A percentile compares a stretch with the other conserved stretches of the same genome.
Conservation (phyloP, 1,140 invertebrate species). For the Atta texana region DNA sequence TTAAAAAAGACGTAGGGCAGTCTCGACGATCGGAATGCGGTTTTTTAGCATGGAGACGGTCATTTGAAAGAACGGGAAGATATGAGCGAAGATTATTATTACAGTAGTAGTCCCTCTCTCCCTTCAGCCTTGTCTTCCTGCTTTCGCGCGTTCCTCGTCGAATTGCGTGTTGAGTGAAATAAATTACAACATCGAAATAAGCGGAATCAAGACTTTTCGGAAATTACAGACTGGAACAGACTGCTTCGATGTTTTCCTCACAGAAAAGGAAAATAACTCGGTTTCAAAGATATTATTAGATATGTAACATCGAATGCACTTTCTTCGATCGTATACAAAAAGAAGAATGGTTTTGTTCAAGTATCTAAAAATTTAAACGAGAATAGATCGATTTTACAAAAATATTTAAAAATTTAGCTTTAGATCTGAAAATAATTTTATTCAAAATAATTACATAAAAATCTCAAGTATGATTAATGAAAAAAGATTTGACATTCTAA, state of each 20-base stretch:
- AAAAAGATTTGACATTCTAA: too few relatives aligned
- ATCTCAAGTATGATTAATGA: too few relatives aligned
- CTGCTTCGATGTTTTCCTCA: not conserved
- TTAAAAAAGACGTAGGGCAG: constrained; percentile 53
- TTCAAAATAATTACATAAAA: too few relatives aligned
- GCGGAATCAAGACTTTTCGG: not conserved
- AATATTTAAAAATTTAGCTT: too few relatives aligned
- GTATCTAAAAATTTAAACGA: too few relatives aligned
- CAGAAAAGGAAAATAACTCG: not conserved
- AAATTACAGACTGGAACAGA: not conserved
- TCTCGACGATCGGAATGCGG: constrained; percentile 73
- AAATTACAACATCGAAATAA: constrained; percentile 3
- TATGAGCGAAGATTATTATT: not conserved
- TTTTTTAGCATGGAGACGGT: constrained; percentile 45
- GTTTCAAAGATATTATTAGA: not conserved
- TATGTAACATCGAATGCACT: not conserved
- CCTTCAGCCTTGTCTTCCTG: not conserved
- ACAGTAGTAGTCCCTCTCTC: not conserved
- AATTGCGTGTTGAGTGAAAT: constrained; percentile 4
- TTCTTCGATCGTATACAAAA: constrained; percentile 14
- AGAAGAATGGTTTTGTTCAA: too few relatives aligned
- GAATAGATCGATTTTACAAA: too few relatives aligned
- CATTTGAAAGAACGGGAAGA: not conserved
- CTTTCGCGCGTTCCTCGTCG: not conserved
- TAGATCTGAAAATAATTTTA: too few relatives aligned